phyloP scores from a whole-genome alignment of 2,797 vertebrate genomes.

The Australoheros facetus region DNA sequence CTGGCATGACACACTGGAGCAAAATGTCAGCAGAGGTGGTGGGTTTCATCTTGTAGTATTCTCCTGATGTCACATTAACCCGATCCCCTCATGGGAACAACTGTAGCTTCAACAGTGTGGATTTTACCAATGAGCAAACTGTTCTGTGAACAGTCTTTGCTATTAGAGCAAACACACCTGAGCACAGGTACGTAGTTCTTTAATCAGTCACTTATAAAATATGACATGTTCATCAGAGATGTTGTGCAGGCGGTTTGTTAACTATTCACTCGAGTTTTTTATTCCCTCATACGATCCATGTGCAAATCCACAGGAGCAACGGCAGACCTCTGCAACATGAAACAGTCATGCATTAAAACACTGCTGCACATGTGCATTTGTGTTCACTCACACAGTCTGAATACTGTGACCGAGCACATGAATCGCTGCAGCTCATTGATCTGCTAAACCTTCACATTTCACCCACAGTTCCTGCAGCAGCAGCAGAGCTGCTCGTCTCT shows the following conservation, averaged over 20 bases:
- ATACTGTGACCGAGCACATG: constrained; percentile 16
- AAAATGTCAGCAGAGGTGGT: constrained; percentile 67
- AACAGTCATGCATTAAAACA: constrained; percentile 18
- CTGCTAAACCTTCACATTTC: constrained; percentile 4
- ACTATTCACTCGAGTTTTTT: constrained; percentile 33
- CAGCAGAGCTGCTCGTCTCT: constrained; percentile 1
- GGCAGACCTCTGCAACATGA: constrained; percentile 11
- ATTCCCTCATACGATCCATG: not conserved
- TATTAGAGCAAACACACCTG: not conserved
- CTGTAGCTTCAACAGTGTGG: constrained; percentile 35
- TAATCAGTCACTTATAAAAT: constrained; percentile 36
- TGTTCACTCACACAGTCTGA: not conserved
- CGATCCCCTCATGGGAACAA: constrained; percentile 56
- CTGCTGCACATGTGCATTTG: not conserved
- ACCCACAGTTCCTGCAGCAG: constrained; percentile 27
- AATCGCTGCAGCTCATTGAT: constrained; percentile 34
- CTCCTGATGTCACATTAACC: constrained; percentile 66
- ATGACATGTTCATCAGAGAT: constrained; percentile 4
- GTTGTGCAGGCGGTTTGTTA: constrained; percentile 9
- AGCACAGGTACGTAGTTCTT: not conserved
- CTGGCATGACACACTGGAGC: constrained; percentile 46
- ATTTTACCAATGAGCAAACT: constrained; percentile 33
- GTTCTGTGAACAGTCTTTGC: too few species aligned
- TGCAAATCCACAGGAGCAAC: not conserved
- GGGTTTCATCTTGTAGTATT: constrained; percentile 73